phyloP scores from a whole-genome alignment of 1,140 invertebrate genomes.

The Drosophila fuyamai region DNA sequence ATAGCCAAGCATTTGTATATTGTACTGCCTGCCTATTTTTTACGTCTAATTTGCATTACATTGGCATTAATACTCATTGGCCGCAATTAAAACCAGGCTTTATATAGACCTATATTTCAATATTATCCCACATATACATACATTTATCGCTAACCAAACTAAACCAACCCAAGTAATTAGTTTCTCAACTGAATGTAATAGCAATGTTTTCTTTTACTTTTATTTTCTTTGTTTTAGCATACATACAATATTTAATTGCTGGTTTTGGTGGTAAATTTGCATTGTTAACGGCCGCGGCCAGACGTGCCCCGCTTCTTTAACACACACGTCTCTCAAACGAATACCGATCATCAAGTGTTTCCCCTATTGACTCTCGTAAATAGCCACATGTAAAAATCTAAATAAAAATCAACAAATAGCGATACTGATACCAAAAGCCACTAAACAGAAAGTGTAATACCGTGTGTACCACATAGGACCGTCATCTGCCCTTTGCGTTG shows the following conservation, averaged over 20 bases:
- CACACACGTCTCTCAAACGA: constrained; percentile 68
- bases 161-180: constrained; percentile 50
- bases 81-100: constrained; percentile 69
- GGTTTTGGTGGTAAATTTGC: constrained; percentile 82
- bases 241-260: constrained; percentile 82
- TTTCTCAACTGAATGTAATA: constrained; percentile 74
- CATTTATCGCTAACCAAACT: constrained; percentile 56
- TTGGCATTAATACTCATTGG: constrained; percentile 68
- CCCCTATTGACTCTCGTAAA: constrained; percentile 55
- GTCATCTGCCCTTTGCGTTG: constrained; percentile 46
- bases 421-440: constrained; percentile 56
- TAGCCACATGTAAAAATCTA: constrained; percentile 57
- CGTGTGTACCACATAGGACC: constrained; percentile 66
- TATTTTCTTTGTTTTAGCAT: constrained; percentile 82
- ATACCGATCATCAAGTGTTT: constrained; percentile 62
- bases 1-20: constrained; percentile 53
- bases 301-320: constrained; percentile 77
- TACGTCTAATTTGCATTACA: constrained; percentile 69
- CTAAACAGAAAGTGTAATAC: constrained; percentile 69
- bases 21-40: constrained; percentile 66
- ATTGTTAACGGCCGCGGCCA: constrained; percentile 79
- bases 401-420: constrained; percentile 31
- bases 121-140: constrained; percentile 47
- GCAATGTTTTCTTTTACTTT: constrained; percentile 82
- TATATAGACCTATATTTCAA: constrained; percentile 45